phyloP scores from a whole-genome alignment of 2,888 invertebrate genomes.

The Nomada flava region DNA sequence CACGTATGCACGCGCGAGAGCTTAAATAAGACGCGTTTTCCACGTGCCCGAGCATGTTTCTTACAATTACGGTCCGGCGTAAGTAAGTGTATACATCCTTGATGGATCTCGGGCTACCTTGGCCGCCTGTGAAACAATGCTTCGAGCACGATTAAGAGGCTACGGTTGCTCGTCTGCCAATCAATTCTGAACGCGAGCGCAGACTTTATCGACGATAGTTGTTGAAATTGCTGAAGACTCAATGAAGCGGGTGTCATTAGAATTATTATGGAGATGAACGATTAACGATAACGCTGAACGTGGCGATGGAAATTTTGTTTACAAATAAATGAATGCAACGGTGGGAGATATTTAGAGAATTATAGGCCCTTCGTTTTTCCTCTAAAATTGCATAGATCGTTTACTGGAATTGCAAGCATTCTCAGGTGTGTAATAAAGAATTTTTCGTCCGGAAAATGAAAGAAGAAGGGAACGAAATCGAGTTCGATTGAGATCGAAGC shows the following conservation, averaged over 20 bases:
- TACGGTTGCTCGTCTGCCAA: not conserved
- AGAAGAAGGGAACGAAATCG: not conserved
- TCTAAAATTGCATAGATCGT: too few species aligned
- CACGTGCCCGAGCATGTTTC: constrained; percentile 59
- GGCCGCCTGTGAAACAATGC: constrained; percentile 29
- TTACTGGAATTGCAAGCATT: too few species aligned
- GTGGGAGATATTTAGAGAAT: too few species aligned
- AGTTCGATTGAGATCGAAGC: constrained; percentile 26
- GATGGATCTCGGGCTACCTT: constrained; percentile 22
- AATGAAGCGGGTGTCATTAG: too few species aligned
- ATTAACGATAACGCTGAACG: too few species aligned
- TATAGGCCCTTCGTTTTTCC: too few species aligned
- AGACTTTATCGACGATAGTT: not conserved
- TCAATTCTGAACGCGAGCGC: not conserved
- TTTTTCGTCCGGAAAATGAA: not conserved
- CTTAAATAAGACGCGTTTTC: constrained; percentile 61
- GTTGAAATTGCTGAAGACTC: not conserved
- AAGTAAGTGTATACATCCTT: constrained; percentile 29
- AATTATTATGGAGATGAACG: too few species aligned
- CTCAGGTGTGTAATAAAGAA: not conserved
- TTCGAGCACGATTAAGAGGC: not conserved
- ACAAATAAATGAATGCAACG: too few species aligned
- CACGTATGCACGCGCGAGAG: constrained; percentile 49
- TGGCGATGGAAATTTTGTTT: too few species aligned
- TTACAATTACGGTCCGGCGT: constrained; percentile 39